These are phyloP conservation scores for Plectus sambesii DNA, from an alignment of 1,140 invertebrate genomes.

Conservation along the genomic window DNA sequence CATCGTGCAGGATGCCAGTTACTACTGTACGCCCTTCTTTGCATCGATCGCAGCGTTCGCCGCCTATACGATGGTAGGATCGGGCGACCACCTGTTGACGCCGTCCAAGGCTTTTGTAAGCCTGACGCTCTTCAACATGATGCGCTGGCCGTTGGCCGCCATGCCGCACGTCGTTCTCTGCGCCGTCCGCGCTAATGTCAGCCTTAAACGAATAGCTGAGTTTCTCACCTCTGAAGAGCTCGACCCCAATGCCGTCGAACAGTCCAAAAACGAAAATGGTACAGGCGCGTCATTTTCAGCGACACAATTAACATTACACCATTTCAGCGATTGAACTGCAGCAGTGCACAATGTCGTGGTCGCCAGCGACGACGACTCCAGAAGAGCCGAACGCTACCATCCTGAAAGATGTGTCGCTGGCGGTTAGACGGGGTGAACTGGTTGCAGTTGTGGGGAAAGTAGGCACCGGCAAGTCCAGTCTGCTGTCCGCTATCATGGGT, in stretches of 20 bases:
- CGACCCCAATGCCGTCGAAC: constrained; percentile 22
- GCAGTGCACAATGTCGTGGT: no score
- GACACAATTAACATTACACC: constrained; percentile 7
- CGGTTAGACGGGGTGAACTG: constrained; percentile 51
- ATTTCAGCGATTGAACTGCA: no score
- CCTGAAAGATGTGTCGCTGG: constrained; percentile 8
- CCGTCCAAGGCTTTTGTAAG: constrained; percentile 69
- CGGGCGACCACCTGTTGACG: constrained; percentile 44
- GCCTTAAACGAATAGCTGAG: constrained; percentile 35
- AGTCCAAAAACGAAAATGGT: no score
- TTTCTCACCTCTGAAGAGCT: constrained; percentile 40
- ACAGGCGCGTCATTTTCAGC: constrained; percentile 1
- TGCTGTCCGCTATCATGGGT: constrained; percentile 54
- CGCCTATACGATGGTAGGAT: constrained; percentile 48
- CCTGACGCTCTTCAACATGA: constrained; percentile 90
- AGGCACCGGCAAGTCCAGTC: constrained; percentile 53
- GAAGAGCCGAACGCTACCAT: no score
- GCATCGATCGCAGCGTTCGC: constrained; percentile 43
- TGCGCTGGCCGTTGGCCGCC: constrained; percentile 68
- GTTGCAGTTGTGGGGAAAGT: constrained; percentile 51
- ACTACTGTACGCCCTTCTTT: no score
- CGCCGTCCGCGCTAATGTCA: constrained; percentile 46
- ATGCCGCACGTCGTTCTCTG: constrained; percentile 53
- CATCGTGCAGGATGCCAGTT: constrained; percentile 52
- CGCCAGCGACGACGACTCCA: neutral